These are phyloP conservation scores for Trichonephila inaurata DNA, from an alignment of 1,140 invertebrate species.

Conservation along the genomic window DNA sequence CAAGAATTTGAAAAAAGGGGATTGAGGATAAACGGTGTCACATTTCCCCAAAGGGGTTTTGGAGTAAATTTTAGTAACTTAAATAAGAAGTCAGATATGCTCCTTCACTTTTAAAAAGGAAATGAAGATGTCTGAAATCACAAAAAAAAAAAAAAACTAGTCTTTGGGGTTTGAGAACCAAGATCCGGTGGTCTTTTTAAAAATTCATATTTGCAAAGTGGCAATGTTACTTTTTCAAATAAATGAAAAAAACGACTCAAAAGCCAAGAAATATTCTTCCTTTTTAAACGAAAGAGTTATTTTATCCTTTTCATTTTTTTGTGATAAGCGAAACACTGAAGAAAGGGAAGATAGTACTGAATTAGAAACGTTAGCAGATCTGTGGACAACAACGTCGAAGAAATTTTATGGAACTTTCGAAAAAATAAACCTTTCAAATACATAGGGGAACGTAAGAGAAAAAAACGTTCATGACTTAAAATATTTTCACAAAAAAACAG, in stretches of 20 bases:
- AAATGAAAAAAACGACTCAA: background rate
- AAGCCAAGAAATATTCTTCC: background rate
- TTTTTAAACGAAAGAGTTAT: background rate
- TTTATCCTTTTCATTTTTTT: background rate
- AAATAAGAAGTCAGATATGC: too few species aligned
- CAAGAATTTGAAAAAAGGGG: too few species aligned
- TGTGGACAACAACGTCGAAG: conserved; percentile 97
- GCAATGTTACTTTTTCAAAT: too few species aligned
- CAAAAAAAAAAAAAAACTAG: too few species aligned
- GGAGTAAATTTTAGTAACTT: too few species aligned
- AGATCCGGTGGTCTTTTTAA: too few species aligned
- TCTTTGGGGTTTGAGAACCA: too few species aligned
- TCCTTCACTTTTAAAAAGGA: too few species aligned
- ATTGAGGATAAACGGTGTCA: too few species aligned
- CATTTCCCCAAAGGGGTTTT: too few species aligned
- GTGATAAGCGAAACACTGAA: conserved; percentile 37
- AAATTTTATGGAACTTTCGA: conserved; percentile 95
- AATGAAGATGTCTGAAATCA: too few species aligned
- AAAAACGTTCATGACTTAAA: background rate
- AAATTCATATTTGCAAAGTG: too few species aligned
- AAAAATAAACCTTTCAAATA: conserved; percentile 99
- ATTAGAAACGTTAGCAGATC: background rate
- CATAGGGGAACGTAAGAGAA: conserved; percentile 86
- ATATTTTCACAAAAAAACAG: background rate
- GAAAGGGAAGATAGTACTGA: background rate